Percentiles rank a stretch among this genome's conserved stretches.
phyloP scores from a whole-genome alignment of 2,113 vertebrate species.

The Cephalopterus ornatus region DNA sequence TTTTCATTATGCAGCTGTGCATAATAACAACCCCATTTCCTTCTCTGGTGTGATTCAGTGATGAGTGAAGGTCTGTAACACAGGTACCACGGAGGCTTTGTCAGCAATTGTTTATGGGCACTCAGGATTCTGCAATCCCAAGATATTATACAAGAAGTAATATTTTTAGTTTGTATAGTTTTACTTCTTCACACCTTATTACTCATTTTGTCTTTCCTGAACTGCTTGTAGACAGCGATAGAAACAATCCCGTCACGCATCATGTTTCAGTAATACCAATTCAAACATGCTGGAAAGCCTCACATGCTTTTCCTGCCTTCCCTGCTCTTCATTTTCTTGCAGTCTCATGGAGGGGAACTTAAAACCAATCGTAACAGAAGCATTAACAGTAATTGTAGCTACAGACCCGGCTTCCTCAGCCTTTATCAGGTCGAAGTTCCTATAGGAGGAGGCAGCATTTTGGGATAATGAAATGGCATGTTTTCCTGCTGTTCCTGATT shows the following conservation, averaged over 20 bases:
- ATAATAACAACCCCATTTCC: background rate
- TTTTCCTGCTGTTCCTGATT: background rate
- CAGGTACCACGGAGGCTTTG: background rate
- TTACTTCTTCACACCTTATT: background rate
- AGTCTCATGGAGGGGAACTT: background rate
- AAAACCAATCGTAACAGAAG: background rate
- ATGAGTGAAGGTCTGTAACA: background rate
- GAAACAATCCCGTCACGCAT: background rate
- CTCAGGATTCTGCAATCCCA: background rate
- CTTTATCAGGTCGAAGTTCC: background rate
- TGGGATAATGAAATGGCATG: fast-evolving
- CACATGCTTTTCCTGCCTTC: background rate
- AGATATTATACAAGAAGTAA: background rate
- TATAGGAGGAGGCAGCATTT: background rate
- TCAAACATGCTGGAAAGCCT: background rate
- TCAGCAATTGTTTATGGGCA: background rate
- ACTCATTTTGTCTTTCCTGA: background rate
- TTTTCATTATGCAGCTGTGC: background rate
- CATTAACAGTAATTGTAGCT: background rate
- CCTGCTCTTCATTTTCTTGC: background rate
- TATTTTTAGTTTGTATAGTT: background rate
- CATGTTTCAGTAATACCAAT: background rate
- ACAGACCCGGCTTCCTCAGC: background rate
- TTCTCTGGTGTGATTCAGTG: background rate
- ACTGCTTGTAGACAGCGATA: background rate